Evolutionary conservation across 2,113 vertebrate genomes (phyloP).

Genomic region (Entelurus aequoreus): DNA sequence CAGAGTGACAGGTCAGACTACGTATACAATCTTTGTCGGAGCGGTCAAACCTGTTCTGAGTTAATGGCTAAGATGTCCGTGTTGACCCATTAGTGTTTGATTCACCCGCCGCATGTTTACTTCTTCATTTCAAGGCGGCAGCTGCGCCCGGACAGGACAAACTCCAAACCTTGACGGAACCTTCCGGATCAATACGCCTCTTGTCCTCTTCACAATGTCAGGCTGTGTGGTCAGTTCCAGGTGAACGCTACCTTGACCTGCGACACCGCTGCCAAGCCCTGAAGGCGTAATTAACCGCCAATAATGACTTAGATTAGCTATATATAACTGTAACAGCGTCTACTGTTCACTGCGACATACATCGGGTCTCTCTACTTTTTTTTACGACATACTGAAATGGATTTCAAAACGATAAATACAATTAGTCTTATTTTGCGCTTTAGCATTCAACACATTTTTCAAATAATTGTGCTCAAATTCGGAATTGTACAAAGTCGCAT

Average conservation of each 20-base stretch:
- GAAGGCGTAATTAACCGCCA: neutral
- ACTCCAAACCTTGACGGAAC: slow-evolving; percentile 58
- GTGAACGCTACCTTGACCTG: slow-evolving; percentile 48
- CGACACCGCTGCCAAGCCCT: neutral
- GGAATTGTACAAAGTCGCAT: no score
- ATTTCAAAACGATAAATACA: no score
- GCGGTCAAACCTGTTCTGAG: slow-evolving; percentile 49
- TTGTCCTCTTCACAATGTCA: slow-evolving; percentile 51
- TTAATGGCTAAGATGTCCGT: slow-evolving; percentile 68
- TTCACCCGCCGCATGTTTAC: slow-evolving; percentile 71
- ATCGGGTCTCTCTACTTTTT: no score
- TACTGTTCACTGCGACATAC: no score
- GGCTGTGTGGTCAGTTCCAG: slow-evolving; percentile 56
- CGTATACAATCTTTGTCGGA: slow-evolving; percentile 20
- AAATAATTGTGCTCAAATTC: no score
- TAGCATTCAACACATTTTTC: no score
- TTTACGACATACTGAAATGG: no score
- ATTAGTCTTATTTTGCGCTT: no score
- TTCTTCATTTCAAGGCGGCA: slow-evolving; percentile 57
- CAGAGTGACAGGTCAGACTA: slow-evolving; percentile 38
- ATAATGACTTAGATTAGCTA: neutral
- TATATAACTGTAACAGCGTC: neutral
- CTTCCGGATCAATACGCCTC: slow-evolving; percentile 68
- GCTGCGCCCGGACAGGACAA: slow-evolving; percentile 70
- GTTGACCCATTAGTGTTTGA: slow-evolving; percentile 72